Percentiles rank a stretch among this genome's conserved stretches.
These are phyloP conservation scores for Spea bombifrons DNA, from an alignment of 2,113 vertebrate genomes.

Conservation along the genomic window DNA sequence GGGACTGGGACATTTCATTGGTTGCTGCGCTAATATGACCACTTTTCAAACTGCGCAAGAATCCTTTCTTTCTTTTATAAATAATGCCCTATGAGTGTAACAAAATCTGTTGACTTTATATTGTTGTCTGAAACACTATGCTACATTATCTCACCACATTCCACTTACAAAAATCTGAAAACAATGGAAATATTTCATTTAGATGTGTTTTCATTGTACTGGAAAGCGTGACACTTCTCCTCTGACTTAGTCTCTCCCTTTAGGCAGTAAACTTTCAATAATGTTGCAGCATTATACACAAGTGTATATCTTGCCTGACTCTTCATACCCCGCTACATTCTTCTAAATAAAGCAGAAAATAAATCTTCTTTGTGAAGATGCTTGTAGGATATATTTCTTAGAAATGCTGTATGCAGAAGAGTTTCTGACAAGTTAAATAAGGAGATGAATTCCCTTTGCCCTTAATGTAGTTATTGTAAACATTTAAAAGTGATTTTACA, in stretches of 20 bases:
- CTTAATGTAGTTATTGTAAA: neutral
- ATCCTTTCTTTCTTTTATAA: too few relatives aligned
- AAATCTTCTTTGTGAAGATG: neutral
- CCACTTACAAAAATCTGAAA: neutral
- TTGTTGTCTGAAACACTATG: neutral
- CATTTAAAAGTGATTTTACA: neutral
- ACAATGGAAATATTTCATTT: neutral
- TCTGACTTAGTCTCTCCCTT: neutral
- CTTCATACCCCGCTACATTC: neutral
- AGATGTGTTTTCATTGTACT: neutral
- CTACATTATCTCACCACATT: neutral
- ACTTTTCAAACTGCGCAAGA: too few relatives aligned
- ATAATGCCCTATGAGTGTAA: too few relatives aligned
- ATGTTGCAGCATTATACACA: neutral
- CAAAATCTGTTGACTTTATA: too few relatives aligned
- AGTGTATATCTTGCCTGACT: neutral
- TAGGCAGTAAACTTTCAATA: neutral
- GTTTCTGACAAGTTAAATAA: too few relatives aligned
- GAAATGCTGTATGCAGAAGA: neutral
- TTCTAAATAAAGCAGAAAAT: neutral
- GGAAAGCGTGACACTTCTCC: neutral
- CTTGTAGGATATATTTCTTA: neutral
- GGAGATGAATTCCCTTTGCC: neutral
- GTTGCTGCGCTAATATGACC: too few relatives aligned
- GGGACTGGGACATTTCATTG: too few relatives aligned